Evolutionary conservation across 2,888 invertebrate species (phyloP), one percentile per base, ranked within the genome.

Genomic region (Volucella zonaria): DNA sequence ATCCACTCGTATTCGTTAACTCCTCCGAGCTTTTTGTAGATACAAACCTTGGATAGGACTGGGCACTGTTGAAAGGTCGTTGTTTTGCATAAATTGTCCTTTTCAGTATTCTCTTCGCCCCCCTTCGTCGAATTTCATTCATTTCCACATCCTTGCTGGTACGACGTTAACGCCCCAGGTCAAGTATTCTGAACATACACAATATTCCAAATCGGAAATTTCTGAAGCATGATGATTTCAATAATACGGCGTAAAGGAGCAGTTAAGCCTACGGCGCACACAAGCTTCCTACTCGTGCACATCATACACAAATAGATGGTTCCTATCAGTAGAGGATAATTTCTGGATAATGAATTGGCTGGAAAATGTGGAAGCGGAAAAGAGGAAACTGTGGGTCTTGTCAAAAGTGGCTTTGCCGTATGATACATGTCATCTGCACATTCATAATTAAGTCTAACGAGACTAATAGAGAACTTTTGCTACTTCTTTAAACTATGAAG

Each of bases 21-120:
- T 14, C 31, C 58, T 58, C 56, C 38, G 18, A 70, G 70, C 58
- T 64, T 77, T 67, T 47, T 68, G 68, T 64, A 81, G 62, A 68
- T 73, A 31, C 23, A 31, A 62, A 58, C 78, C 51, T 66, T 47
- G 64, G 14, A 62, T 67, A 64, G 62, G 68, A 58, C 73, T 77
- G 66, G 47, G 43, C 77, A 77, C 67, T 78, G 62, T 67, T 56
- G 9, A 76, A 76, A 81, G 81, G 81, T 85, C 85, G 76, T 85
- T 85, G 81, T 76, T 85, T 81, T 85, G 76, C 85, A 85, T 85
- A 85, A 85, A 85, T 85, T 81, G 81, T 85, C 85, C 85, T 85
- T 85, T 85, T 73, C 81, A 81, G 68, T 56, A 18, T 75, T 74
- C 47, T 40, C 56, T 23, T 15, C 54, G 23, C 43, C 40, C 42